phyloP scores from a whole-genome alignment of 2,797 vertebrate species.

The Pogoniulus pusillus region DNA sequence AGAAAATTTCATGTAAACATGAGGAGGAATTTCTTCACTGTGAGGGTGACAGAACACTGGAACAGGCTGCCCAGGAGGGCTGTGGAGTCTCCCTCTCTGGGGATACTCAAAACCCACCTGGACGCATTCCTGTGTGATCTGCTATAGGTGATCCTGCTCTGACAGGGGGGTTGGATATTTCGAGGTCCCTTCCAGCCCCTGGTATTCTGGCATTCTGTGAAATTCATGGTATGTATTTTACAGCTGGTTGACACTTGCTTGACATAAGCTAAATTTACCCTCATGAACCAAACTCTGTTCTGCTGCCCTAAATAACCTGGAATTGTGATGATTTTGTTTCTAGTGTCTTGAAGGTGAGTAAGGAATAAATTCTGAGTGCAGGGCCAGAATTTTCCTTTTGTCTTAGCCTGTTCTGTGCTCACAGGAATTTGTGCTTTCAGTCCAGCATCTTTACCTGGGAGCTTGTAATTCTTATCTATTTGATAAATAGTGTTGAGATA shows the following conservation, averaged over 20 bases:
- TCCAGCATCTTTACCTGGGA: not conserved
- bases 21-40: too few species aligned
- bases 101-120: too few species aligned
- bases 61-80: too few species aligned
- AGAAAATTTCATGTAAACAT: too few species aligned
- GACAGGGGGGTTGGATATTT: too few species aligned
- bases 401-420: not conserved
- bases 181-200: too few species aligned
- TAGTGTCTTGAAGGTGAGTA: not conserved
- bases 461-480: not conserved
- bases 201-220: not conserved
- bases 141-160: too few species aligned
- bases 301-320: not conserved
- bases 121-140: too few species aligned
- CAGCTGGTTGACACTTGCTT: not conserved
- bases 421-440: not conserved
- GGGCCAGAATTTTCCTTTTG: not conserved
- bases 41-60: too few species aligned
- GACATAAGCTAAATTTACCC: not conserved
- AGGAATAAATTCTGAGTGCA: not conserved
- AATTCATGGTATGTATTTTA: not conserved
- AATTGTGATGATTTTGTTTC: not conserved
- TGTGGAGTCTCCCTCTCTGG: too few species aligned
- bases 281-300: not conserved
- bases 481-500: not conserved